Conservation (phyloP, 2,888 invertebrate genomes). For the Phaedon cochleariae region DNA sequence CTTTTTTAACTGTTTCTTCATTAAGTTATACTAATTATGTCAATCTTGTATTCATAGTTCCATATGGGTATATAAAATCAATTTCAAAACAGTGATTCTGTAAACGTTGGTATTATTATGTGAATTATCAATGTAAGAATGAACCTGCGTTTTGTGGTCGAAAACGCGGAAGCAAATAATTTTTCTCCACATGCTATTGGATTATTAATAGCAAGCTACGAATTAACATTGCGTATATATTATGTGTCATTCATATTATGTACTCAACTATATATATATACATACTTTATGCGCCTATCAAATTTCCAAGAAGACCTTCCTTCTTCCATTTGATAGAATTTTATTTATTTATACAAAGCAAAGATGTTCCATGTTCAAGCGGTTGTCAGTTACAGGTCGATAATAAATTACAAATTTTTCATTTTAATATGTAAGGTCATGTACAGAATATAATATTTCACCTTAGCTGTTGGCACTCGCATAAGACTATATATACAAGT, state of each 20-base stretch:
- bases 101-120: too few relatives aligned
- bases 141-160: too few relatives aligned
- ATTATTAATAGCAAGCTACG: not conserved
- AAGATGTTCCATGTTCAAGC: conserved; percentile 15
- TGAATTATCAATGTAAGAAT: too few relatives aligned
- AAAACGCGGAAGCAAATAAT: too few relatives aligned
- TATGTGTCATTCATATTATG: conserved; percentile 3
- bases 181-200: too few relatives aligned
- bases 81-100: too few relatives aligned
- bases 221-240: conserved; percentile 6
- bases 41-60: too few relatives aligned
- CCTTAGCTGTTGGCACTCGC: conserved; percentile 53
- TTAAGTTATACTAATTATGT: too few relatives aligned
- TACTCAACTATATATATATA: not conserved
- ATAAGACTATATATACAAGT: conserved; percentile 50
- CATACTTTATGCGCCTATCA: not conserved
- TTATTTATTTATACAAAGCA: conserved; percentile 7
- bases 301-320: conserved; percentile 10
- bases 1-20: too few relatives aligned
- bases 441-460: conserved; percentile 55
- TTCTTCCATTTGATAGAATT: not conserved
- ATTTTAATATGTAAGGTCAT: conserved; percentile 49
- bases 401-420: conserved; percentile 42
- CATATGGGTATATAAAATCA: too few relatives aligned
- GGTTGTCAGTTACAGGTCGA: conserved; percentile 36